These are phyloP conservation scores for Dendrolimus houi DNA, from an alignment of 2,888 invertebrate genomes.

Conservation along the genomic window DNA sequence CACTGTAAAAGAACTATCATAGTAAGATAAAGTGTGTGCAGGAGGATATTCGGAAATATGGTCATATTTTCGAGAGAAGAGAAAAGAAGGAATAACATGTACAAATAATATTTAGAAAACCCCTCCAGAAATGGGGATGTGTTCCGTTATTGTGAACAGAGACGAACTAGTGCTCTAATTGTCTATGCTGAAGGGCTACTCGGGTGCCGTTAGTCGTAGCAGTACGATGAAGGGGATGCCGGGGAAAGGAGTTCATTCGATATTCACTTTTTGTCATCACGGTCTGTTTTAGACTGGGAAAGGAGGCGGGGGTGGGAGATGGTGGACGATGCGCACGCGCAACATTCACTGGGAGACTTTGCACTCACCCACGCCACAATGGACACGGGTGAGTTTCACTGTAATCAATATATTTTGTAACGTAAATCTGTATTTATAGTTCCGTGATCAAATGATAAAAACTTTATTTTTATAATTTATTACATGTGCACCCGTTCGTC, in stretches of 20 bases:
- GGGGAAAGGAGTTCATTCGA: not conserved
- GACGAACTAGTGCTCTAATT: not conserved
- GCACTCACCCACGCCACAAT: constrained; percentile 19
- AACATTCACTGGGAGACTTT: constrained; percentile 18
- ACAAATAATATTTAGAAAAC: too few species aligned
- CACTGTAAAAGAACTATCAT: too few species aligned
- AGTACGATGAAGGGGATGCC: constrained; percentile 12
- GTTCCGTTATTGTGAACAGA: not conserved
- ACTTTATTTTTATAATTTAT: too few species aligned
- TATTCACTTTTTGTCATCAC: constrained; percentile 36
- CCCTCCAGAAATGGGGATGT: too few species aligned
- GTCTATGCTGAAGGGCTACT: not conserved
- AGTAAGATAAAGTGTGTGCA: too few species aligned
- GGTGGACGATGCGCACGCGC: constrained; percentile 15
- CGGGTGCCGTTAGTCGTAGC: constrained; percentile 29
- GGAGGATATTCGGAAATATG: too few species aligned
- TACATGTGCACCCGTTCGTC: too few species aligned
- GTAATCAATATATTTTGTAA: too few species aligned
- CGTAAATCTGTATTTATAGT: too few species aligned
- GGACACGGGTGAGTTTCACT: constrained; percentile 42
- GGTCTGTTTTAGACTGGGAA: constrained; percentile 24
- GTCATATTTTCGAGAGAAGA: too few species aligned
- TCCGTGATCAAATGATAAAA: too few species aligned
- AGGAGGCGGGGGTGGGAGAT: constrained; percentile 14
- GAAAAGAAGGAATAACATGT: too few species aligned